Evolutionary conservation across 1,140 invertebrate species (phyloP).

Genomic region (Cylas formicarius): DNA sequence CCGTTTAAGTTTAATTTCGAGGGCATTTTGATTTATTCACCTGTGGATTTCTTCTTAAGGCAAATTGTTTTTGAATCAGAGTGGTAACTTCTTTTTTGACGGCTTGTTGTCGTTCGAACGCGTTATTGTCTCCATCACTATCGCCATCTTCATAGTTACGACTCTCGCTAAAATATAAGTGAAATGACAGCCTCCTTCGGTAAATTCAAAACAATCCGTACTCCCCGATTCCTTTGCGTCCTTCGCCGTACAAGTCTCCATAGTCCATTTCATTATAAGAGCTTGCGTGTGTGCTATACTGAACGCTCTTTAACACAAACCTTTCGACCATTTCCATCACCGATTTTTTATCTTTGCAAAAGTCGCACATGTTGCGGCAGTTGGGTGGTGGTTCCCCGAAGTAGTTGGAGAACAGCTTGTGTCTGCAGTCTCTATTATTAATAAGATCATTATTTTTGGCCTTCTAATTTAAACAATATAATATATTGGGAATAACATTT

Average conservation of each 20-base stretch:
- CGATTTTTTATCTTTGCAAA: slow-evolving; percentile 57
- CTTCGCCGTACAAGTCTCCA: slow-evolving; percentile 70
- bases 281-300: slow-evolving; percentile 36
- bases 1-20: neutral
- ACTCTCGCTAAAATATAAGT: slow-evolving; percentile 22
- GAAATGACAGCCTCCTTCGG: neutral
- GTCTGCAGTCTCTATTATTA: slow-evolving; percentile 51
- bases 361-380: slow-evolving; percentile 66
- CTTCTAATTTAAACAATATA: slow-evolving; percentile 5
- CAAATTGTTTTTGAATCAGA: slow-evolving; percentile 63
- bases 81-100: slow-evolving; percentile 52
- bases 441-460: neutral
- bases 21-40: slow-evolving; percentile 22
- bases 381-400: slow-evolving; percentile 68
- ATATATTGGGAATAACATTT: neutral
- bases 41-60: slow-evolving; percentile 49
- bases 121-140: slow-evolving; percentile 37
- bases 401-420: slow-evolving; percentile 63
- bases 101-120: slow-evolving; percentile 41
- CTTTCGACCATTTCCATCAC: slow-evolving; percentile 54
- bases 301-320: slow-evolving; percentile 44
- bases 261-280: slow-evolving; percentile 43
- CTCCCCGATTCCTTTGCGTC: slow-evolving; percentile 52
- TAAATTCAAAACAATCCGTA: slow-evolving; percentile 28
- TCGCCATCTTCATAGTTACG: slow-evolving; percentile 43